These are phyloP conservation scores for Cephus nigrinus DNA, from an alignment of 2,888 invertebrate species.

Conservation along the genomic window DNA sequence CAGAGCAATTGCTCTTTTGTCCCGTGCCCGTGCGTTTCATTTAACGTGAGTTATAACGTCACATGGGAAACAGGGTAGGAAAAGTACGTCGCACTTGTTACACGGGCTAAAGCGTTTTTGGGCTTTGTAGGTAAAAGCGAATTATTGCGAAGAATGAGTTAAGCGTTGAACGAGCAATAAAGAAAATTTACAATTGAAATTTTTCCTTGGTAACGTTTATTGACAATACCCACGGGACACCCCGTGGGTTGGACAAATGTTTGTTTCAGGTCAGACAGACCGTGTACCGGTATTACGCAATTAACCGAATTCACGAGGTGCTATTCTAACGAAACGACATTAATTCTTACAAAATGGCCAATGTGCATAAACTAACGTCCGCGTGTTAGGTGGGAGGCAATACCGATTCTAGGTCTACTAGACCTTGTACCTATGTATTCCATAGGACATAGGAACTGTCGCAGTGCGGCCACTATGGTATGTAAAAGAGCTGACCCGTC, in stretches of 20 bases:
- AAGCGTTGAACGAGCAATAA: background rate
- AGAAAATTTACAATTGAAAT: background rate
- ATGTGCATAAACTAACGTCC: background rate
- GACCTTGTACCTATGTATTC: background rate
- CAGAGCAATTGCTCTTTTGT: too few relatives aligned
- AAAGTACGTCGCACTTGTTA: background rate
- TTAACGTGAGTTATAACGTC: too few relatives aligned
- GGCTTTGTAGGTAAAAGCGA: background rate
- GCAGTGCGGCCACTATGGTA: conserved; percentile 21
- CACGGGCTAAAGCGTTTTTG: background rate
- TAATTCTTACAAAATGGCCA: conserved; percentile 2
- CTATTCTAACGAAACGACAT: background rate
- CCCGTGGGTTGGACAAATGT: background rate
- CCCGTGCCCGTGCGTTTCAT: too few relatives aligned
- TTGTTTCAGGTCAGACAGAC: background rate
- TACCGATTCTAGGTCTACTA: conserved; percentile 1
- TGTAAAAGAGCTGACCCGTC: conserved; percentile 24
- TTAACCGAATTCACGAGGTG: background rate
- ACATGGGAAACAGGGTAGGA: background rate
- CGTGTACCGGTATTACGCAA: background rate
- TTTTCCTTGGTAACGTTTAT: background rate
- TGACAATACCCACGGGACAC: fast-evolving
- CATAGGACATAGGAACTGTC: conserved; percentile 13
- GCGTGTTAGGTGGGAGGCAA: background rate
- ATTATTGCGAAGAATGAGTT: background rate